A percentile compares a stretch with the other conserved stretches of the same genome.
Conservation (phyloP, 2,888 invertebrate genomes). For the Epinotia demarniana region DNA sequence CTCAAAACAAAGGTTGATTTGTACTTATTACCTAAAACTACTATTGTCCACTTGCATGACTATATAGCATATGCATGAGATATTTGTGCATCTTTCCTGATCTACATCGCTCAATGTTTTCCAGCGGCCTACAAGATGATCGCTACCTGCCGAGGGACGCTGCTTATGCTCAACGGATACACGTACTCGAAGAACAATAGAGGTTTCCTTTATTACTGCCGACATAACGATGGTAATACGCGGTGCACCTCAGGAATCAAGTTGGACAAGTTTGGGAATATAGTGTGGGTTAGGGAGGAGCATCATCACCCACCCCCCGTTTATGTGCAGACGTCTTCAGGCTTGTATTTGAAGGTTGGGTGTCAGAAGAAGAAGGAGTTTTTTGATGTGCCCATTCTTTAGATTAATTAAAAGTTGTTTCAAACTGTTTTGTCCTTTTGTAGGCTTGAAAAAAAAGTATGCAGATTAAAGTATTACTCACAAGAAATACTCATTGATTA, state of each 20-base stretch:
- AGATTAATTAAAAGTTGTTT: neutral
- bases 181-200: constrained; percentile 39
- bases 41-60: neutral
- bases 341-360: constrained; percentile 35
- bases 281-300: constrained; percentile 32
- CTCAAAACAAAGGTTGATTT: neutral
- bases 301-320: constrained; percentile 44
- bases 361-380: constrained; percentile 20
- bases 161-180: constrained; percentile 43
- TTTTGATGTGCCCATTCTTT: constrained; percentile 18
- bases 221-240: constrained; percentile 28
- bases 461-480: neutral
- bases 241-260: constrained; percentile 42
- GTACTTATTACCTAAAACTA: neutral
- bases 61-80: constrained; percentile 15
- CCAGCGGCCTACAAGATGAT: constrained; percentile 40
- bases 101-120: constrained; percentile 1
- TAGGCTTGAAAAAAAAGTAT: neutral
- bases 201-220: constrained; percentile 28
- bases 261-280: constrained; percentile 26
- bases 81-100: neutral
- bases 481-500: neutral
- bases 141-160: constrained; percentile 34
- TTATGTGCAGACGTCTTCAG: constrained; percentile 37
- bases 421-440: neutral